These are phyloP conservation scores for Heliconius eleuchia DNA, from an alignment of 1,140 invertebrate species.

Conservation along the genomic window DNA sequence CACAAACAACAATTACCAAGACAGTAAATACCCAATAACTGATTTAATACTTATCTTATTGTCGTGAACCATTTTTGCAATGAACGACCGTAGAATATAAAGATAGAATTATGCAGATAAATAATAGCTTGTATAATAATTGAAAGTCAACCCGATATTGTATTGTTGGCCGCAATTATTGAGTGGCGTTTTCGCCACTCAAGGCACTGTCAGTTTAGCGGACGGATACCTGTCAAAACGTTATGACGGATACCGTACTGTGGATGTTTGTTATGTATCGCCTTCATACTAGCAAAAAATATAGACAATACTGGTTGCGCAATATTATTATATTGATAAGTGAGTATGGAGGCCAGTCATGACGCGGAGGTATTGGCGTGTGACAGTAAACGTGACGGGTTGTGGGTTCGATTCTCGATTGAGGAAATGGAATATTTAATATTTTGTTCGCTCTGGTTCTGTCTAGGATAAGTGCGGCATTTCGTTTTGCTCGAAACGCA, in stretches of 20 bases:
- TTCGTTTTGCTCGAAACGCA: too few relatives aligned
- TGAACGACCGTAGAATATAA: neutral
- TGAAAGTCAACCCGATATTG: conserved; percentile 61
- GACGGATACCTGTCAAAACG: conserved; percentile 65
- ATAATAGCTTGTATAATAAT: conserved; percentile 67
- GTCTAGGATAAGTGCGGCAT: too few relatives aligned
- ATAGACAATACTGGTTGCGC: conserved; percentile 26
- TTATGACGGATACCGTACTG: conserved; percentile 61
- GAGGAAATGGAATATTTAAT: too few relatives aligned
- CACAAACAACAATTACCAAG: too few relatives aligned
- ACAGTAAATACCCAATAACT: neutral
- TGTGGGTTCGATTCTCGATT: too few relatives aligned
- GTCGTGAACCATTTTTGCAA: conserved; percentile 9
- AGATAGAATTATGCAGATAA: conserved; percentile 56
- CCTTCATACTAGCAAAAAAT: conserved; percentile 39
- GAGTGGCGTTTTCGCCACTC: conserved; percentile 60
- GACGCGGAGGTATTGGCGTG: too few relatives aligned
- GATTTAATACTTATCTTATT: neutral
- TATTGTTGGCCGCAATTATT: conserved; percentile 62
- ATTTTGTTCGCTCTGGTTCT: too few relatives aligned
- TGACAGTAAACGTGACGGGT: too few relatives aligned
- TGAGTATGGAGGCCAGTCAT: neutral
- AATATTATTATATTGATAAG: conserved; percentile 18
- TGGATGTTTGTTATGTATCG: conserved; percentile 40
- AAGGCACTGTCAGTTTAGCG: conserved; percentile 54